Percentiles rank a stretch among this genome's conserved stretches.
Evolutionary conservation across 2,888 invertebrate genomes (phyloP).

Genomic region (Linyphia triangularis): DNA sequence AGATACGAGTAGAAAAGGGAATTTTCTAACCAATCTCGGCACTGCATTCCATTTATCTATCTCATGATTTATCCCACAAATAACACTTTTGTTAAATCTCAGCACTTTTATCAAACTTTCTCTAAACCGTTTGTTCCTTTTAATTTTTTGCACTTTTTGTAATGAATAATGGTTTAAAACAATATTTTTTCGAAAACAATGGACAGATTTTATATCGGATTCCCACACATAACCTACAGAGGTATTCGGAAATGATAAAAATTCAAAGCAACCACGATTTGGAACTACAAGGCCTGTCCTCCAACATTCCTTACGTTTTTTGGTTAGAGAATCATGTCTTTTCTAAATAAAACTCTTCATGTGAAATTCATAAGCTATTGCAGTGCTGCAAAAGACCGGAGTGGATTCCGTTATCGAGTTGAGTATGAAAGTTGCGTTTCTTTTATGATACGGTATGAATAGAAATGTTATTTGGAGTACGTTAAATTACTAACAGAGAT

Average conservation of each 20-base stretch:
- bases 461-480: not conserved
- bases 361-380: not conserved
- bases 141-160: no score
- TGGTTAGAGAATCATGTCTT: not conserved
- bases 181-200: no score
- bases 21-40: no score
- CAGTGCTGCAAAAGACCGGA: not conserved
- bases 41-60: no score
- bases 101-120: no score
- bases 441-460: not conserved
- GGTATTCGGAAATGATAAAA: not conserved
- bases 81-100: no score
- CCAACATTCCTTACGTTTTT: not conserved
- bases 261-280: not conserved
- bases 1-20: no score
- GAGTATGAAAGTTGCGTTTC: slow-evolving; percentile 3
- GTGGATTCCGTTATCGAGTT: not conserved
- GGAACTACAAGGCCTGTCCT: not conserved
- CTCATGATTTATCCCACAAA: no score
- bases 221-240: not conserved
- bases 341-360: not conserved
- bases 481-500: no score
- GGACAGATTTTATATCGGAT: no score
- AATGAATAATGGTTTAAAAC: no score
- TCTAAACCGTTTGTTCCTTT: no score